These are phyloP conservation scores for Dolichotis patagonum DNA, from an alignment of 2,113 vertebrate genomes.

Conservation along the genomic window DNA sequence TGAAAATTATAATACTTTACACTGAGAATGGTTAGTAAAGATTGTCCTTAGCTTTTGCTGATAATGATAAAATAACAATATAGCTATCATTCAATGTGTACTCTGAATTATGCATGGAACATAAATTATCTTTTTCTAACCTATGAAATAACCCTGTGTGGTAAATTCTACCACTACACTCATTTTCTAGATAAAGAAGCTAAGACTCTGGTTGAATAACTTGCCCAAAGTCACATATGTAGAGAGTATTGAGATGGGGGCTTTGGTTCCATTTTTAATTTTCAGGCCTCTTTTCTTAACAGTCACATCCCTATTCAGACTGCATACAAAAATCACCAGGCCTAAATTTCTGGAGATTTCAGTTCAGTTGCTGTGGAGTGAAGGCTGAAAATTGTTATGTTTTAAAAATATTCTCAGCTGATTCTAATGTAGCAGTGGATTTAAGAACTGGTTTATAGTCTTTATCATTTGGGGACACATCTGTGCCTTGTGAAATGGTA, in stretches of 20 bases:
- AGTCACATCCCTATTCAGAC: not conserved
- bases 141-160: not conserved
- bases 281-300: not conserved
- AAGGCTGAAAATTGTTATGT: not conserved
- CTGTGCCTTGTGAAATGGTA: not conserved
- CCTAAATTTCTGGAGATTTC: not conserved
- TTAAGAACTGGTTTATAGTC: not conserved
- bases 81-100: not conserved
- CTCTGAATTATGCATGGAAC: not conserved
- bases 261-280: not conserved
- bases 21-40: not conserved
- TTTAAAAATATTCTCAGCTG: not conserved
- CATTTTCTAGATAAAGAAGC: conserved; percentile 34
- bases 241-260: not conserved
- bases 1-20: conserved; percentile 6
- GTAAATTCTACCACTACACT: not conserved
- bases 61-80: not conserved
- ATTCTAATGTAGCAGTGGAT: not conserved
- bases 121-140: not conserved
- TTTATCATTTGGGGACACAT: not conserved
- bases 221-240: not conserved
- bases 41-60: not conserved
- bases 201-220: not conserved
- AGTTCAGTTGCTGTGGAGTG: not conserved
- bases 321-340: not conserved